Evolutionary conservation across 1,140 invertebrate species (phyloP).

Genomic region (Copidosoma floridanum): DNA sequence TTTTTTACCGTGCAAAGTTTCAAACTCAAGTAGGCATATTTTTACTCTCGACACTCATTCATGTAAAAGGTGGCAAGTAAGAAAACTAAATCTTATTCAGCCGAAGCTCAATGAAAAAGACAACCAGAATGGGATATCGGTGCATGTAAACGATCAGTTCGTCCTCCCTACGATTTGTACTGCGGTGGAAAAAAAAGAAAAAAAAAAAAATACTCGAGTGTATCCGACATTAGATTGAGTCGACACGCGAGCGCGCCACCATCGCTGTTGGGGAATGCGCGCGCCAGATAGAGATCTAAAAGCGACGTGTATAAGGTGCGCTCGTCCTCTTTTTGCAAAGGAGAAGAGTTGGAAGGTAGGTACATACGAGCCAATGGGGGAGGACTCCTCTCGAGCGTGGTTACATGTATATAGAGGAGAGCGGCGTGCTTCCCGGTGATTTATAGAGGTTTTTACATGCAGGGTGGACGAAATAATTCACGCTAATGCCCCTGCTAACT

Average conservation of each 20-base stretch:
- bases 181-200: neutral
- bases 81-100: neutral
- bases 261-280: slow-evolving; percentile 19
- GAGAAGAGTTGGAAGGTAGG: neutral
- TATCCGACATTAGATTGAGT: slow-evolving; percentile 19
- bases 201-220: too few species aligned
- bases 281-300: slow-evolving; percentile 16
- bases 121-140: too few species aligned
- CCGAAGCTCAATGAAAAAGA: too few species aligned
- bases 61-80: neutral
- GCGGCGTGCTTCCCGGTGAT: slow-evolving; percentile 45
- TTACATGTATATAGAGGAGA: too few species aligned
- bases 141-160: too few species aligned
- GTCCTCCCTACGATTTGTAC: neutral
- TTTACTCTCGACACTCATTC: too few species aligned
- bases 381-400: too few species aligned
- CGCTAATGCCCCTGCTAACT: slow-evolving; percentile 54
- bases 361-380: too few species aligned
- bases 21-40: too few species aligned
- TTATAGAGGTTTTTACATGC: slow-evolving; percentile 52
- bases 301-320: neutral
- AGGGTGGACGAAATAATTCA: slow-evolving; percentile 53
- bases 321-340: too few species aligned
- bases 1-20: too few species aligned
- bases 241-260: slow-evolving; percentile 6